A percentile compares a stretch with the other conserved stretches of the same genome.
Evolutionary conservation across 2,797 vertebrate species (phyloP).

Genomic region (Pterois miles): DNA sequence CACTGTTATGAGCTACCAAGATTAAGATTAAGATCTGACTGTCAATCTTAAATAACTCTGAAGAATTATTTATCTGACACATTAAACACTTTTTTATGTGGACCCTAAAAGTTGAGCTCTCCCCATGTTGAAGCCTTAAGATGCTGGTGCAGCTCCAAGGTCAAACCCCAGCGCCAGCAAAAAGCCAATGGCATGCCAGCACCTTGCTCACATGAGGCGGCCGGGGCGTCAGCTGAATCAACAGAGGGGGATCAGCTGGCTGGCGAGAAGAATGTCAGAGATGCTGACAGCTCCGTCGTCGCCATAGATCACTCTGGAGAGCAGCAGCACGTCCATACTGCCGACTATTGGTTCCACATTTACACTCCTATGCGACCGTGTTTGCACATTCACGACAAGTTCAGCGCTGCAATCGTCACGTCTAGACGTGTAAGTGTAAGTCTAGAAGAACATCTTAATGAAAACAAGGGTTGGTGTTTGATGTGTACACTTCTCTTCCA

Average conservation of each 20-base stretch:
- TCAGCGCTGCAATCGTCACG: slow-evolving; percentile 3
- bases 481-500: not conserved
- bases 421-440: slow-evolving; percentile 11
- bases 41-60: not conserved
- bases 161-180: slow-evolving; percentile 63
- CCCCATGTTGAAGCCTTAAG: slow-evolving; percentile 53
- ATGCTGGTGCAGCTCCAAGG: slow-evolving; percentile 76
- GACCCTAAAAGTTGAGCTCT: slow-evolving; percentile 25
- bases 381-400: slow-evolving; percentile 63
- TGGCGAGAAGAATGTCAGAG: slow-evolving; percentile 68
- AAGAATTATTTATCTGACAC: not conserved
- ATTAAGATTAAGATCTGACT: not conserved
- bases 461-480: not conserved
- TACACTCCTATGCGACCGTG: slow-evolving; percentile 49
- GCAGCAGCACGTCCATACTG: slow-evolving; percentile 50
- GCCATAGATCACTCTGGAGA: slow-evolving; percentile 43
- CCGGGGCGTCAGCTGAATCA: slow-evolving; percentile 80
- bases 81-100: slow-evolving; percentile 24
- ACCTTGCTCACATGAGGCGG: slow-evolving; percentile 60
- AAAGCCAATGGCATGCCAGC: slow-evolving; percentile 63
- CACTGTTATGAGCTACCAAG: too few relatives aligned
- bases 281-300: slow-evolving; percentile 57
- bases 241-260: slow-evolving; percentile 78
- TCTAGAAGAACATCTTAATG: not conserved
- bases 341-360: slow-evolving; percentile 60